phyloP scores from a whole-genome alignment of 2,888 invertebrate species.

The Galerucella pusilla region DNA sequence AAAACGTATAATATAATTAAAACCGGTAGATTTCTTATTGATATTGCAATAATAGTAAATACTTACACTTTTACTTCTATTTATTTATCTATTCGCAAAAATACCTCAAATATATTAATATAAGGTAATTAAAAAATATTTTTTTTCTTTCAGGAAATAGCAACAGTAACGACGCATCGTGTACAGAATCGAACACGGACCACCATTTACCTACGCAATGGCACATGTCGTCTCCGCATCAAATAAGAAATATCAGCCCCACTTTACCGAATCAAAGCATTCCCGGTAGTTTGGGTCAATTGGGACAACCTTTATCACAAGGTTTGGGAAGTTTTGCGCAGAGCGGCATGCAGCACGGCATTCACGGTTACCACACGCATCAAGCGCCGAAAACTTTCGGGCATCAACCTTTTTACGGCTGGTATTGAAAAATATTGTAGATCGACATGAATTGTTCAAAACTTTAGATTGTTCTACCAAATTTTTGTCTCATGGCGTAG shows the following conservation, averaged over 20 bases:
- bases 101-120: not conserved
- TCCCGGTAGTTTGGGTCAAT: constrained; percentile 41
- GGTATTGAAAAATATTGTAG: constrained; percentile 50
- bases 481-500: too few species aligned
- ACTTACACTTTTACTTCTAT: constrained; percentile 21
- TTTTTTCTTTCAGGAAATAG: constrained; percentile 55
- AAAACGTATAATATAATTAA: constrained; percentile 33
- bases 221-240: constrained; percentile 54
- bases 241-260: constrained; percentile 55
- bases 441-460: not conserved
- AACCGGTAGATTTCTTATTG: constrained; percentile 20
- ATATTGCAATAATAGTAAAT: constrained; percentile 22
- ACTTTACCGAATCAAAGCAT: constrained; percentile 44
- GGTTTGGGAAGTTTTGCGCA: constrained; percentile 51
- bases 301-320: constrained; percentile 48
- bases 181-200: constrained; percentile 56
- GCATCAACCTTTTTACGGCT: constrained; percentile 57
- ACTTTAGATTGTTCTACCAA: not conserved
- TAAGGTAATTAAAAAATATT: too few species aligned
- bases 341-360: constrained; percentile 52
- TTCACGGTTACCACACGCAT: constrained; percentile 52
- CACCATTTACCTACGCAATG: constrained; percentile 59
- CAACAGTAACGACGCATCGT: constrained; percentile 56
- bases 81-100: not conserved
- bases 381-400: constrained; percentile 54